phyloP scores from a whole-genome alignment of 2,888 invertebrate genomes.

The Andrena chrysosceles region DNA sequence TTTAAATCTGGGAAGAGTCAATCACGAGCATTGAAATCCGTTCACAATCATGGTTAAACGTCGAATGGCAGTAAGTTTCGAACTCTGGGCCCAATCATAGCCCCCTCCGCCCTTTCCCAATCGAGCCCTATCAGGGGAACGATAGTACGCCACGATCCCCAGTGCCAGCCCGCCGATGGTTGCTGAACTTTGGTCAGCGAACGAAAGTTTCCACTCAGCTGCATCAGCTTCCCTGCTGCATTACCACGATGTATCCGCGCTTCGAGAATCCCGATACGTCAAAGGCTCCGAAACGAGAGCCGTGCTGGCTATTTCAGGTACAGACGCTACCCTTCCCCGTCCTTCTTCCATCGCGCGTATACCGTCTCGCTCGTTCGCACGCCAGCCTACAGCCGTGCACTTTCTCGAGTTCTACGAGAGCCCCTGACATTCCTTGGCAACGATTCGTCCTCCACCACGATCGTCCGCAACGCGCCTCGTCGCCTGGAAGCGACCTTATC shows the following conservation, averaged over 20 bases:
- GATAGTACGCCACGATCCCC: constrained; percentile 51
- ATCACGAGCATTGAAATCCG: constrained; percentile 37
- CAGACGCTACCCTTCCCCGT: constrained; percentile 39
- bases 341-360: constrained; percentile 13
- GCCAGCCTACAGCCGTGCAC: constrained; percentile 5
- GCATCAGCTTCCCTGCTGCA: constrained; percentile 52
- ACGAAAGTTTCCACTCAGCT: constrained; percentile 65
- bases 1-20: constrained; percentile 11
- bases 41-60: constrained; percentile 37
- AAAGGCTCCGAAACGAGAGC: constrained; percentile 70
- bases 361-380: not conserved
- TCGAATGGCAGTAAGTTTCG: constrained; percentile 28
- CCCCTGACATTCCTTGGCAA: constrained; percentile 58
- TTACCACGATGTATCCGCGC: constrained; percentile 50
- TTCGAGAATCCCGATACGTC: constrained; percentile 70
- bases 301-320: constrained; percentile 66
- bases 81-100: constrained; percentile 46
- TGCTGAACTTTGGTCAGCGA: constrained; percentile 56
- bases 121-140: constrained; percentile 14
- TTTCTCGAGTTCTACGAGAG: constrained; percentile 52
- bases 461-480: constrained; percentile 7
- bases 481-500: constrained; percentile 7
- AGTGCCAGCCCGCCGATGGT: constrained; percentile 49
- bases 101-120: constrained; percentile 7
- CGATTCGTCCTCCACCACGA: constrained; percentile 13